Conservation (phyloP, 1,140 invertebrate genomes). For the Zeugodacus cucurbitae region DNA sequence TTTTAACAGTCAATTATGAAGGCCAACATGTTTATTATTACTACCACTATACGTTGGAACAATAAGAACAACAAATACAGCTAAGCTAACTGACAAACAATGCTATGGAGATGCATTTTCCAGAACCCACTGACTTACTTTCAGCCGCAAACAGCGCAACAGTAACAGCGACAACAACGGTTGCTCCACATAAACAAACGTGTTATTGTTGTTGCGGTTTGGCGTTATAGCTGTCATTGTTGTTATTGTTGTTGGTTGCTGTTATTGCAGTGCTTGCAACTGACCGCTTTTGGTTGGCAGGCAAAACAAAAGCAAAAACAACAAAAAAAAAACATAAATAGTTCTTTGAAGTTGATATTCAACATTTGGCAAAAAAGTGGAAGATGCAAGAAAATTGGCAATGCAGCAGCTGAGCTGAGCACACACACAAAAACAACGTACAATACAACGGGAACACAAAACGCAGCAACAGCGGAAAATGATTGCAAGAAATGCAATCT, state of each 20-base stretch:
- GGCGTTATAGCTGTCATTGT: no score
- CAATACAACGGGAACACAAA: neutral
- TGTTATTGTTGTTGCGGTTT: neutral
- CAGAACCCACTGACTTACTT: slow-evolving; percentile 34
- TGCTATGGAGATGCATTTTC: neutral
- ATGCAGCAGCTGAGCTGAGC: neutral
- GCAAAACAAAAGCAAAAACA: neutral
- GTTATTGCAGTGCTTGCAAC: neutral
- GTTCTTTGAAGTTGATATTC: neutral
- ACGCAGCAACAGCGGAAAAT: neutral
- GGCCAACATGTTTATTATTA: slow-evolving; percentile 3
- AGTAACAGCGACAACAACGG: neutral
- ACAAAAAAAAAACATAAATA: neutral
- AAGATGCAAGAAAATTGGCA: neutral
- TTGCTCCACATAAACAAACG: slow-evolving; percentile 33
- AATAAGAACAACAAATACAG: neutral
- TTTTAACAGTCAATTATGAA: neutral
- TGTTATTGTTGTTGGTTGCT: neutral
- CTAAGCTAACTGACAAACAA: neutral
- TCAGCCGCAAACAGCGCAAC: neutral
- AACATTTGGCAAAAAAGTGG: slow-evolving; percentile 21
- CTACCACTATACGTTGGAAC: neutral
- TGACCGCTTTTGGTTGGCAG: slow-evolving; percentile 2
- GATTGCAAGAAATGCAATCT: neutral
- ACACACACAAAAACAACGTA: neutral